Base-by-base conservation (phyloP, 1,140 invertebrate genomes). In the Drosophila baimaii region DNA sequence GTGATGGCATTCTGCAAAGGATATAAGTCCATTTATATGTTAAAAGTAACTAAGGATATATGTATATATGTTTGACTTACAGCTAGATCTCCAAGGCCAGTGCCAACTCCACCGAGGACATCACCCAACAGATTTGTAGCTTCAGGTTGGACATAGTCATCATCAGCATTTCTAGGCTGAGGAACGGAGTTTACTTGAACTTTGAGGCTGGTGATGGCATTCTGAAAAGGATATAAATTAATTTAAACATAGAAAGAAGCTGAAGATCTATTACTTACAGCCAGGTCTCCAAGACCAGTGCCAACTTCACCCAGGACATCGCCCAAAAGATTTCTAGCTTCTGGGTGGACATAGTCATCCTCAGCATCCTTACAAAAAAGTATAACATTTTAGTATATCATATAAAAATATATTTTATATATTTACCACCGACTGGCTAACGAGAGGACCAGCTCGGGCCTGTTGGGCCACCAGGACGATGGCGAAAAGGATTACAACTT, bases 11-110 rank as follows among this genome's bases (percentile, higher is more conserved):
- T 79, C 77, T 79, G 29, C 5, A 9, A 55, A 10, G 3, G 0
- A 10, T 15, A 7, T 1, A 6, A 37, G 15, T 13, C 0, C 9
- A 19, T 10, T 5, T 5, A 19, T 0, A 15, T 3, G 25, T 17
- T 8, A 5, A 10, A 8, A 5, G 1, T 21, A 27, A 9, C 1
- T 19, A 10, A 9, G 21, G 0, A 37, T 6, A 3, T 41, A 13
- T 9, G n/a, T n/a, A n/a, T n/a, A n/a, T n/a, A n/a, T n/a, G n/a
- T n/a, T n/a, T n/a, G 25, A 63, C 75, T 64, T 47, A 63, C 75
- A 55, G 76, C 76, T 19, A 78, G 29, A 19, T 78, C 76, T 3
- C 76, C 76, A 5, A 78, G 37, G 0, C 51, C 73, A 54, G 52
- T 63, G 10, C 57, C 76, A 23, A 78, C 49, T 15, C 43, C 58